Percentiles rank a stretch among this genome's conserved stretches.
These are phyloP conservation scores for Epizoanthus scotinus DNA, from an alignment of 92 coral and sea anemone species.

Conservation along the genomic window DNA sequence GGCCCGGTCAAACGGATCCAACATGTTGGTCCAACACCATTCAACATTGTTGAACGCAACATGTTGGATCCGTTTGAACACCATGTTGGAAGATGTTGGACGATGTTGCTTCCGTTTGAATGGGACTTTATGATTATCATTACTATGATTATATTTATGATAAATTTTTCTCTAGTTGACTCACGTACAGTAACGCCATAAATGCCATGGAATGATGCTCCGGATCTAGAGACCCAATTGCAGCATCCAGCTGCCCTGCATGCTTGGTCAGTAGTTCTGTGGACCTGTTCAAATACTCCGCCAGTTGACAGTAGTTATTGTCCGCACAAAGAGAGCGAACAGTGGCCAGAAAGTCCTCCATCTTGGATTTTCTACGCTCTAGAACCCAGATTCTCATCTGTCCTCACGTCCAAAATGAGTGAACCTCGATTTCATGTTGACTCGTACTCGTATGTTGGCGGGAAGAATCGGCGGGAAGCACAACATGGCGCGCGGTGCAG, in stretches of 20 bases:
- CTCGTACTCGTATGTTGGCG: too few species aligned
- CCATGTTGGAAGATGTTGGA: too few species aligned
- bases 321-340: constrained; percentile 95
- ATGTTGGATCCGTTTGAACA: too few species aligned
- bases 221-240: constrained; percentile 93
- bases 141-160: too few species aligned
- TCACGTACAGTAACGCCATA: constrained; percentile 91
- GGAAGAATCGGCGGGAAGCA: too few species aligned
- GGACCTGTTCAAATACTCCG: constrained; percentile 88
- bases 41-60: too few species aligned
- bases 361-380: constrained; percentile 51
- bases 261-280: constrained; percentile 78
- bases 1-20: too few species aligned
- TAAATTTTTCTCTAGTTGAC: too few species aligned
- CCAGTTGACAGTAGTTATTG: constrained; percentile 87
- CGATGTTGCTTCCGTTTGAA: too few species aligned
- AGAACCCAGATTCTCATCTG: neutral
- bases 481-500: too few species aligned
- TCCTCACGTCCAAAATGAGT: neutral
- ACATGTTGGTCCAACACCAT: too few species aligned
- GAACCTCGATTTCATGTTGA: constrained; percentile 6
- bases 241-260: constrained; percentile 93
- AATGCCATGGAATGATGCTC: constrained; percentile 98
- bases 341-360: constrained; percentile 98
- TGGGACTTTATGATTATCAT: too few species aligned